Evolutionary conservation across 2,113 vertebrate genomes (phyloP), one percentile per base, ranked within the genome.

Genomic region (Chauna torquata): DNA sequence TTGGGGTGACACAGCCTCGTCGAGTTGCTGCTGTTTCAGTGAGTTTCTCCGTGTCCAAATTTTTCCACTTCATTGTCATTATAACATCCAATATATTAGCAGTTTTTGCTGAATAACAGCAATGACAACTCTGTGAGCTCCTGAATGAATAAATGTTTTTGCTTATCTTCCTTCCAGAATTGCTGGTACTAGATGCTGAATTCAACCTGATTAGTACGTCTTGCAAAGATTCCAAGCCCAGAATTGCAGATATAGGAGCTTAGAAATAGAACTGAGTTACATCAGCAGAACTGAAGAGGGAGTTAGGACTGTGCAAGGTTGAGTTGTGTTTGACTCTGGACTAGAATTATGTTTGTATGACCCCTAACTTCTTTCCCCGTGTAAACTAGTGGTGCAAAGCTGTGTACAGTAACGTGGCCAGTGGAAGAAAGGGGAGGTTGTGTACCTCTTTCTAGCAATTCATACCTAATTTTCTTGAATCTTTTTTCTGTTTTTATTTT

Each of bases 1-100:
- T 99, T 14, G 99, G 99, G 34, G 98, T 99, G 96, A 99, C 99
- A 3, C 99, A 99, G 96, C 99, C 99, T 85, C 99, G 99, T 5
- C 98, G 99, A 13, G 99, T 99, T 72, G 99, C 99, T 77, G 99
- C 99, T 49, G 99, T 99, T 95, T 99, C 99, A 13, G 99, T 99
- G 98, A 98, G 99, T 98, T 88, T 88, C 90, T 65, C 23, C 3
- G 2, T 61, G 52, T 68, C 50, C 45, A 19, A 0, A 23, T 72
- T 57, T 76, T 12, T 38, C 40, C 8, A 5, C 4, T 68, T 38
- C 78, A 10, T 34, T 92, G 30, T 42, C 4, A 2, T 59, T 47
- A 4, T 5, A 68, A n/a, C 34, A 78, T 90, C 47, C 65, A 16
- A 70, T 55, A 72, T 9, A 38, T 57, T 58, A 76, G 57, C 19